Evolutionary conservation across 1,140 invertebrate species (phyloP), one percentile per base, ranked within the genome.

Genomic region (Chelonus insularis): DNA sequence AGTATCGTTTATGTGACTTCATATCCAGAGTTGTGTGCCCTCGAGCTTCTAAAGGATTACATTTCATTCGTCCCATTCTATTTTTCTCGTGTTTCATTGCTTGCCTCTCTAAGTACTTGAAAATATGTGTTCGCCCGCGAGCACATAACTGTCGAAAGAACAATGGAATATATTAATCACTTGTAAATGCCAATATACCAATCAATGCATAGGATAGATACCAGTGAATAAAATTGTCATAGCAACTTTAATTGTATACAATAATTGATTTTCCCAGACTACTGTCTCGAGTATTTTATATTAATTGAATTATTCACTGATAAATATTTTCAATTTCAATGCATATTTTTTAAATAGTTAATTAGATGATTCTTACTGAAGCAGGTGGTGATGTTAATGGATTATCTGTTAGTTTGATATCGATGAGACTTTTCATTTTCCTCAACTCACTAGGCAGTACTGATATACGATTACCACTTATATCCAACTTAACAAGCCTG

Each of bases 81-180:
- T 78, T 79, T 18, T 85, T 74, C 8, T 85, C 84, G 64, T 87
- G 86, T 72, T 89, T 89, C 68, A 87, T 87, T 18, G 93, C 92
- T 83, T 94, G 91, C 71, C 88, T 91, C 74, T 96, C 93, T 58
- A 97, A 83, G 81, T 92, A 96, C 76, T 97, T 97, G 83, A 96
- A 96, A 62, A 97, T 93, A 81, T 97, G 95, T 69, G 94, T 91
- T 73, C 92, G 86, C 62, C 95, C 95, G 75, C 93, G 87, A 78
- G 90, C 91, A 81, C 94, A 97, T 63, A 96, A 83, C 94, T 96
- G 77, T 11, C 83, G 82, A 51, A 37, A 59, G 6, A 64, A 59
- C 32, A 51, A 60, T 51, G 1, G 0, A 59, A 23, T 50, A 59
- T 12, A 29, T 4, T 34, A 48, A 36, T 11, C 14, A 8, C 7